These are phyloP conservation scores for Drosophila recens DNA, from an alignment of 2,888 invertebrate species.

Conservation along the genomic window DNA sequence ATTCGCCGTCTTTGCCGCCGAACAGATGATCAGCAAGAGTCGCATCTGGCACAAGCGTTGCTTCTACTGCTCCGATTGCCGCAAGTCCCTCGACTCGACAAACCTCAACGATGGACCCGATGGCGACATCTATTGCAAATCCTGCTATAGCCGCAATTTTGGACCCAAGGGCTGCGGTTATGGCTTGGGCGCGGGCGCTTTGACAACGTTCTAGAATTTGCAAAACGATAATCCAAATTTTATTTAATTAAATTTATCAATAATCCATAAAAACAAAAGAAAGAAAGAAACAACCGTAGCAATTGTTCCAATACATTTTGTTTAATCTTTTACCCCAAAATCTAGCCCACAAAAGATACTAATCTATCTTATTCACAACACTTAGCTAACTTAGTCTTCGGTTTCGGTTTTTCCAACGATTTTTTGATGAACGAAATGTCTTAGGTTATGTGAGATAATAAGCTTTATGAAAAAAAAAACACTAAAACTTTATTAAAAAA, in stretches of 20 bases:
- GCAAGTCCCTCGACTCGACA: slow-evolving; percentile 95
- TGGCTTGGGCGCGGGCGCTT: slow-evolving; percentile 95
- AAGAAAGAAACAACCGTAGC: slow-evolving; percentile 11
- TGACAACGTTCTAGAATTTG: slow-evolving; percentile 93
- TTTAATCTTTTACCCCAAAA: slow-evolving; percentile 28
- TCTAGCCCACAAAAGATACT: slow-evolving; percentile 5
- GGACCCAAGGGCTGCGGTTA: slow-evolving; percentile 96
- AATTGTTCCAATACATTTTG: slow-evolving; percentile 62
- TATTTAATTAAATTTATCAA: slow-evolving; percentile 14
- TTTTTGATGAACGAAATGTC: slow-evolving; percentile 79
- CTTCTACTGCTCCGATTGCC: slow-evolving; percentile 96
- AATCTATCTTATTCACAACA: slow-evolving; percentile 46
- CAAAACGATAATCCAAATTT: neutral
- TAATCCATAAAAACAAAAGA: neutral
- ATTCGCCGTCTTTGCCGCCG: slow-evolving; percentile 96
- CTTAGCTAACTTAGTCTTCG: slow-evolving; percentile 78
- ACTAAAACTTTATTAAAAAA: slow-evolving; percentile 18
- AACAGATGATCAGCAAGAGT: slow-evolving; percentile 98
- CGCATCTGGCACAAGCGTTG: slow-evolving; percentile 96
- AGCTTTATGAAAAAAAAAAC: slow-evolving; percentile 59
- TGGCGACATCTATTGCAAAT: slow-evolving; percentile 96
- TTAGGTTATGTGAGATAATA: slow-evolving; percentile 79
- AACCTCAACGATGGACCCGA: slow-evolving; percentile 96
- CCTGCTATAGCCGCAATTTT: slow-evolving; percentile 94
- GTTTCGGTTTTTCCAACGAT: slow-evolving; percentile 80